Conservation (phyloP, 1,140 invertebrate genomes). For the Goniozus legneri region DNA sequence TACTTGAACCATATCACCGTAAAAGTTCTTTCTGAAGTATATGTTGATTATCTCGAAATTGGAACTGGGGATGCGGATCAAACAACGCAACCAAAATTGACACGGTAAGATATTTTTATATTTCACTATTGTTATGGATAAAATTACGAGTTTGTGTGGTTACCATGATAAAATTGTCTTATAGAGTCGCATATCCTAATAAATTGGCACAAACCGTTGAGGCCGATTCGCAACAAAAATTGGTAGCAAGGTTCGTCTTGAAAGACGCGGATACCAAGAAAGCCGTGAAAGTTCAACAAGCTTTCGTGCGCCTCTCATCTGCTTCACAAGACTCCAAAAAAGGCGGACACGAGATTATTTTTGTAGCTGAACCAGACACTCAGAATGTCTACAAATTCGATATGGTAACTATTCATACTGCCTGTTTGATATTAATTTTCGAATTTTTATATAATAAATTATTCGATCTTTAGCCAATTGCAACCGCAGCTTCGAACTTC, state of each 20-base stretch:
- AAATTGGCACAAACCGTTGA: constrained; percentile 67
- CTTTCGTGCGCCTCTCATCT: constrained; percentile 77
- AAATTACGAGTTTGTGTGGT: no score
- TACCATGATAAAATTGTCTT: no score
- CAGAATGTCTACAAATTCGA: constrained; percentile 86
- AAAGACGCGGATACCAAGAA: constrained; percentile 69
- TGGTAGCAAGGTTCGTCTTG: constrained; percentile 79
- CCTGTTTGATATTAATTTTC: constrained; percentile 8
- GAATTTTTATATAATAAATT: constrained; percentile 1
- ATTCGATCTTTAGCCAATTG: constrained; percentile 72
- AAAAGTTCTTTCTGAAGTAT: constrained; percentile 71
- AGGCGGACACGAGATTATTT: constrained; percentile 81
- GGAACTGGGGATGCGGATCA: constrained; percentile 90
- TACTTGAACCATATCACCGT: constrained; percentile 65
- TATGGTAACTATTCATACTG: constrained; percentile 60
- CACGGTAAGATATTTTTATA: constrained; percentile 15
- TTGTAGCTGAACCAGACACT: constrained; percentile 86
- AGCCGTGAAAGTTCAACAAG: constrained; percentile 81
- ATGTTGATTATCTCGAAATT: constrained; percentile 76
- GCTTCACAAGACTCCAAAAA: constrained; percentile 40
- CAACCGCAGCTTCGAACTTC: constrained; percentile 77
- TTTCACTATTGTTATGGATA: not conserved
- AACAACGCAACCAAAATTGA: constrained; percentile 71
- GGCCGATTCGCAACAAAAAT: constrained; percentile 85
- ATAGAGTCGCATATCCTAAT: constrained; percentile 68